Evolutionary conservation across 1,140 invertebrate genomes (phyloP).

Genomic region (Tetraneura akinire): DNA sequence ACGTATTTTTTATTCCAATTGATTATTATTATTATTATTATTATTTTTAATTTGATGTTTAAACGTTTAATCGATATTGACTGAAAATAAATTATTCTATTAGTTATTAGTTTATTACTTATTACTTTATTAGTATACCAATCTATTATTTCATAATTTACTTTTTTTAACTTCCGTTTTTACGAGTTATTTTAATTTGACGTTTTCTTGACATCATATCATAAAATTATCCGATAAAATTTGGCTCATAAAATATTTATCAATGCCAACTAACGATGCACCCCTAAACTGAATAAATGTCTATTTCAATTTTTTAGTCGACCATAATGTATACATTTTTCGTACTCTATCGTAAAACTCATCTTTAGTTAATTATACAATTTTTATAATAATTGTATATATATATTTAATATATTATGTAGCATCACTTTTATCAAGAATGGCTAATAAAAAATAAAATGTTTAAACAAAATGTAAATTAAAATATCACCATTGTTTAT

Average conservation of each 20-base stretch:
- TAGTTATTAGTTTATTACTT: no score
- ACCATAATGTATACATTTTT: background rate
- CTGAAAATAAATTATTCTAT: no score
- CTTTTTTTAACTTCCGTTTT: background rate
- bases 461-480: background rate
- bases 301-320: background rate
- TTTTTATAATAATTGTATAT: background rate
- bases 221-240: background rate
- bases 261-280: slow-evolving; percentile 25
- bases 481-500: background rate
- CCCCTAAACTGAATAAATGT: background rate
- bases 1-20: no score
- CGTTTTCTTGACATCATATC: background rate
- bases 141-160: no score
- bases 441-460: background rate
- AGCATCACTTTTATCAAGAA: background rate
- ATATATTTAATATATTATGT: background rate
- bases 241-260: slow-evolving; percentile 15
- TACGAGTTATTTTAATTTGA: slow-evolving; percentile 3
- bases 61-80: no score
- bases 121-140: no score
- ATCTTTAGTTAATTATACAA: background rate
- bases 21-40: no score
- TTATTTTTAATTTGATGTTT: no score
- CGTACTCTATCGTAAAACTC: background rate